These are phyloP conservation scores for Cinara cedri DNA, from an alignment of 2,888 invertebrate genomes.

Conservation along the genomic window DNA sequence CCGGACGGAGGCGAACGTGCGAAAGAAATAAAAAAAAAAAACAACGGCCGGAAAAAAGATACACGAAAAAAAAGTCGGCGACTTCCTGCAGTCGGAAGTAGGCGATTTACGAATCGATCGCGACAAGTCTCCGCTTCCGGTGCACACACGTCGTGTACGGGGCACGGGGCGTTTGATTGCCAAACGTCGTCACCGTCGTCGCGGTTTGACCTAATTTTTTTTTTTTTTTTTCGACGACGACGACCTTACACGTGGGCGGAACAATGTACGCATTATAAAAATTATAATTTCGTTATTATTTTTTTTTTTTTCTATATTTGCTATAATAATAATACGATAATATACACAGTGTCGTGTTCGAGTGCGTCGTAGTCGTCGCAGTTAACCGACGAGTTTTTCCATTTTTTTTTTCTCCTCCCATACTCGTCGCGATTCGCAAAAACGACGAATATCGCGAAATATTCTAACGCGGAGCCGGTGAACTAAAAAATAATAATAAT, in stretches of 20 bases:
- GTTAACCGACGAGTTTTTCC: not conserved
- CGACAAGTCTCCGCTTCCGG: conserved; percentile 39
- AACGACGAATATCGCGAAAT: not conserved
- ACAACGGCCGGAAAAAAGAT: conserved; percentile 18
- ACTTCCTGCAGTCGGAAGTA: conserved; percentile 48
- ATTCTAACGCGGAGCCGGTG: not conserved
- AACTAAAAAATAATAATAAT: too few species aligned
- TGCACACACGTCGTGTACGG: not conserved
- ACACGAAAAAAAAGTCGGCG: not conserved
- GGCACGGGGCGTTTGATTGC: not conserved
- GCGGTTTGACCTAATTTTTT: conserved; percentile 1
- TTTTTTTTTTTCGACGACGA: not conserved
- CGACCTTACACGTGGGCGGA: not conserved
- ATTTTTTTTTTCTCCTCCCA: too few species aligned
- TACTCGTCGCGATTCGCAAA: too few species aligned
- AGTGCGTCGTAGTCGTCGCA: too few species aligned
- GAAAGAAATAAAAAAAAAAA: conserved; percentile 11
- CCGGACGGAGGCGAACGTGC: not conserved
- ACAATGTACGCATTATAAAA: not conserved
- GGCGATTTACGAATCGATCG: conserved; percentile 47
- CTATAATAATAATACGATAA: too few species aligned
- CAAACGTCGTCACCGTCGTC: not conserved
- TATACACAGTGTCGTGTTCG: too few species aligned
- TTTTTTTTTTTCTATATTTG: too few species aligned
- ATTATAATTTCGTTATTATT: too few species aligned